phyloP scores from a whole-genome alignment of 2,888 invertebrate genomes.

The Acanthosoma haemorrhoidale region DNA sequence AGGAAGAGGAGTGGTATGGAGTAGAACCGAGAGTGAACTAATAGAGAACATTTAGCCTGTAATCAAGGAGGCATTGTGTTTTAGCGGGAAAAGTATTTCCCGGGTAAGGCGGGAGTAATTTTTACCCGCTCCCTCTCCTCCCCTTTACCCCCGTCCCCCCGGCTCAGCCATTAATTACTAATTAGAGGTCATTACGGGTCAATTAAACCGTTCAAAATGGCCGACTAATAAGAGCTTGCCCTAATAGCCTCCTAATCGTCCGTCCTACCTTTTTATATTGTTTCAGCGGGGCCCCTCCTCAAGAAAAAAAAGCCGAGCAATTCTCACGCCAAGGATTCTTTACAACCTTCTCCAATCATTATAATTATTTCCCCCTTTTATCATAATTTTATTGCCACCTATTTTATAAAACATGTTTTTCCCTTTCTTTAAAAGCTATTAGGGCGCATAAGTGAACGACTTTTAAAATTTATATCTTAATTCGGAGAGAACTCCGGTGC shows the following conservation, averaged over 20 bases:
- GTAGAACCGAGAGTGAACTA: background rate
- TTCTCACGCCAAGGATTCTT: constrained; percentile 30
- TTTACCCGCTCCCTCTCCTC: constrained; percentile 2
- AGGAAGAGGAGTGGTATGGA: background rate
- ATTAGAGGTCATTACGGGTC: constrained; percentile 39
- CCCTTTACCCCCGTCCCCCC: background rate
- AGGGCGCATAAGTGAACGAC: background rate
- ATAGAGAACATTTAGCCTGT: constrained; percentile 27
- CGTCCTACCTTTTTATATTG: constrained; percentile 31
- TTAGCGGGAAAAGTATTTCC: constrained; percentile 21
- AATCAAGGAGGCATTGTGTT: constrained; percentile 29
- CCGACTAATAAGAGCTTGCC: constrained; percentile 30
- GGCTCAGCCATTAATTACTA: constrained; percentile 38
- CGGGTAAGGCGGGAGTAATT: constrained; percentile 18
- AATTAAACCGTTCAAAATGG: constrained; percentile 39
- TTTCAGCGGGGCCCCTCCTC: constrained; percentile 34
- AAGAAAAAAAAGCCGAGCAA: constrained; percentile 14
- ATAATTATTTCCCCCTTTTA: constrained; percentile 25
- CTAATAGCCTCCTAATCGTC: constrained; percentile 31
- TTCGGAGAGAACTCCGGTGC: too few species aligned
- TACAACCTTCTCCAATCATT: constrained; percentile 26
- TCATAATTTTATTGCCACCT: constrained; percentile 25
- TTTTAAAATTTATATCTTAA: background rate
- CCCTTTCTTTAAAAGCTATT: background rate
- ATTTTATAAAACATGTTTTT: constrained; percentile 8